Conservation (phyloP, 2,797 vertebrate species). For the Buphagus erythrorhynchus region DNA sequence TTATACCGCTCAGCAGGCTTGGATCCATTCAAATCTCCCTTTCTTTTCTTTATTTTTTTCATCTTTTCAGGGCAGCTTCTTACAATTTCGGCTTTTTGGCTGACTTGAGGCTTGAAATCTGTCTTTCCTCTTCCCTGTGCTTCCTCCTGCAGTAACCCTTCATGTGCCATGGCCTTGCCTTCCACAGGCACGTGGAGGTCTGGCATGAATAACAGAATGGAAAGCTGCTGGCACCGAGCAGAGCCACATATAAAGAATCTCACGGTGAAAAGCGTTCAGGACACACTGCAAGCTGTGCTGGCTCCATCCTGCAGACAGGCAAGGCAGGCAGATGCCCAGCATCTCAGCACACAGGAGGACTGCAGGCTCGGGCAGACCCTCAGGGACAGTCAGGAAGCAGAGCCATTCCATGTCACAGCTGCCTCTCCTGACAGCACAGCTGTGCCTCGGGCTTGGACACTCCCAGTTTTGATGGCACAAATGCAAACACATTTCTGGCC, state of each 20-base stretch:
- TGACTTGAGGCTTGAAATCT: background rate
- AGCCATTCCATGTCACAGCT: background rate
- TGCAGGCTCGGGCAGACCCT: background rate
- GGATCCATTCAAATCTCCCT: background rate
- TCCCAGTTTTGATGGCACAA: background rate
- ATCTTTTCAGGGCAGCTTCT: constrained; percentile 1
- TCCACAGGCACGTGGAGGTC: background rate
- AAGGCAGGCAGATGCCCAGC: background rate
- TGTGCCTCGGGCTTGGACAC: accelerated
- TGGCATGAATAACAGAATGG: background rate
- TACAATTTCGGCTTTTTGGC: constrained; percentile 20
- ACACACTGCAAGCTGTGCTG: background rate
- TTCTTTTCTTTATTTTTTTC: background rate
- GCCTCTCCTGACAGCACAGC: background rate
- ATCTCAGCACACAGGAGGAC: background rate
- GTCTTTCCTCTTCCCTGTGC: background rate
- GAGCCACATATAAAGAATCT: background rate
- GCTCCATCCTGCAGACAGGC: background rate
- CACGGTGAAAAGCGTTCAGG: accelerated
- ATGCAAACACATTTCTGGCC: background rate
- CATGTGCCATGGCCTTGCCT: accelerated
- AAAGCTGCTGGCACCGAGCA: background rate
- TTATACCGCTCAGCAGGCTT: background rate
- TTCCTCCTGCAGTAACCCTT: background rate
- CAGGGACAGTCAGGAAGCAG: background rate